Percentiles rank a stretch among this genome's conserved stretches.
Evolutionary conservation across 2,888 invertebrate genomes (phyloP).

Genomic region (Melinaea menophilus): DNA sequence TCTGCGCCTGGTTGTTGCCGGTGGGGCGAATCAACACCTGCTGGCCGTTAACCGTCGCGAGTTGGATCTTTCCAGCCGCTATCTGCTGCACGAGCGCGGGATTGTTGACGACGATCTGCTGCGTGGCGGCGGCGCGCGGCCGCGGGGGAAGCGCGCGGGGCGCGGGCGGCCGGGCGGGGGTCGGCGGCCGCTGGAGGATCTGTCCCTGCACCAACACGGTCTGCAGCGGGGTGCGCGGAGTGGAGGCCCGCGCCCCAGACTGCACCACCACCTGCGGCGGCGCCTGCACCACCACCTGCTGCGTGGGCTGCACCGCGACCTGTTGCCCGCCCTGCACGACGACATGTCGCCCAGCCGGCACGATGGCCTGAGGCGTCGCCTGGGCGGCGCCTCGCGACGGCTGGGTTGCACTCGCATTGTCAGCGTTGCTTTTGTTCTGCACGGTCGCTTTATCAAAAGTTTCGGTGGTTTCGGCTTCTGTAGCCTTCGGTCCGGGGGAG

Average conservation of each 20-base stretch:
- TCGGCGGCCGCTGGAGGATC: slow-evolving; percentile 45
- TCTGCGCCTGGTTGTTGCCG: slow-evolving; percentile 87
- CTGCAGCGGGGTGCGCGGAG: slow-evolving; percentile 63
- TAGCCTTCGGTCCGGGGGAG: slow-evolving; percentile 47
- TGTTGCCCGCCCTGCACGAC: slow-evolving; percentile 34
- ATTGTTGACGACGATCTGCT: slow-evolving; percentile 88
- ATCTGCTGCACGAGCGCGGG: slow-evolving; percentile 88
- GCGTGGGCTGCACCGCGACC: slow-evolving; percentile 39
- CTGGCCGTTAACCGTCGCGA: slow-evolving; percentile 90
- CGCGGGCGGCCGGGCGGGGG: slow-evolving; percentile 38
- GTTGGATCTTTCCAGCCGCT: slow-evolving; percentile 88
- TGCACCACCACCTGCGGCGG: slow-evolving; percentile 63
- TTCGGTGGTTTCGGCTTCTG: slow-evolving; percentile 37
- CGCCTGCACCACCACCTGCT: slow-evolving; percentile 43
- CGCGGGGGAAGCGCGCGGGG: slow-evolving; percentile 44
- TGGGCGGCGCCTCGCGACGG: slow-evolving; percentile 24
- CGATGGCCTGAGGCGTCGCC: slow-evolving; percentile 23
- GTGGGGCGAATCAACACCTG: slow-evolving; percentile 89
- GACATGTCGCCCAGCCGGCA: slow-evolving; percentile 28
- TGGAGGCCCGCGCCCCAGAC: slow-evolving; percentile 42
- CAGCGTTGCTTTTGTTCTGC: slow-evolving; percentile 37
- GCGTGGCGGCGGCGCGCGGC: slow-evolving; percentile 59
- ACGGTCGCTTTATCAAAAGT: slow-evolving; percentile 34
- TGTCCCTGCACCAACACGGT: slow-evolving; percentile 56
- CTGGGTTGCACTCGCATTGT: slow-evolving; percentile 30